Conservation (phyloP, 2,113 vertebrate species). For the Siniperca knerii region DNA sequence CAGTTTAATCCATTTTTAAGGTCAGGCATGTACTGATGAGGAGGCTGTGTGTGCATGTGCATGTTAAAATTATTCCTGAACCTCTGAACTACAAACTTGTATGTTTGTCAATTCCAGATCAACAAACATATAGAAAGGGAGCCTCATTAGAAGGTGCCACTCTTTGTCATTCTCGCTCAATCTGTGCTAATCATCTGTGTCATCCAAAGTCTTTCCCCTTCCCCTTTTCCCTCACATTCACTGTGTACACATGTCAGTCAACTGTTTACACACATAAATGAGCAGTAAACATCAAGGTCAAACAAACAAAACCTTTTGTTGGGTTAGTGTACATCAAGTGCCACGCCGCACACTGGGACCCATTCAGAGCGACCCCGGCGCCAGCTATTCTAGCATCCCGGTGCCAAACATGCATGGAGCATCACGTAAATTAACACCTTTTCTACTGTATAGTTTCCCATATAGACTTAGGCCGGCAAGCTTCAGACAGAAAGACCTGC, state of each 20-base stretch:
- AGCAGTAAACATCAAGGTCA: slow-evolving; percentile 52
- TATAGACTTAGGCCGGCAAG: not conserved
- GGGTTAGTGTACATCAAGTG: slow-evolving; percentile 38
- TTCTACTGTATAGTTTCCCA: slow-evolving; percentile 44
- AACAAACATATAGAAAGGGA: slow-evolving; percentile 12
- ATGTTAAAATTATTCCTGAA: slow-evolving; percentile 15
- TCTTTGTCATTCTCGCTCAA: slow-evolving; percentile 18
- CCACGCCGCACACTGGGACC: slow-evolving; percentile 13
- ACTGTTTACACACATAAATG: slow-evolving; percentile 48
- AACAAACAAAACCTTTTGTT: slow-evolving; percentile 57
- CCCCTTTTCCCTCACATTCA: not conserved
- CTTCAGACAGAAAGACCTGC: not conserved
- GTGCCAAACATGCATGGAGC: slow-evolving; percentile 31
- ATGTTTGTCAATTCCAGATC: slow-evolving; percentile 20
- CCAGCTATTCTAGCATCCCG: not conserved
- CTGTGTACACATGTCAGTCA: slow-evolving; percentile 36
- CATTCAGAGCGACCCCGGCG: not conserved
- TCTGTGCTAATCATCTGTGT: slow-evolving; percentile 15
- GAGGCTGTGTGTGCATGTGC: not conserved
- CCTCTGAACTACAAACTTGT: slow-evolving; percentile 39
- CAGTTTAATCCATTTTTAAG: not conserved
- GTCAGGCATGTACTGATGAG: not conserved
- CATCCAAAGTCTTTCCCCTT: slow-evolving; percentile 9
- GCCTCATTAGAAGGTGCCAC: slow-evolving; percentile 8
- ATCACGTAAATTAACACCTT: slow-evolving; percentile 37